Percentiles rank a stretch among this genome's conserved stretches.
Evolutionary conservation across 2,113 vertebrate species (phyloP).

Genomic region (Ranitomeya imitator): DNA sequence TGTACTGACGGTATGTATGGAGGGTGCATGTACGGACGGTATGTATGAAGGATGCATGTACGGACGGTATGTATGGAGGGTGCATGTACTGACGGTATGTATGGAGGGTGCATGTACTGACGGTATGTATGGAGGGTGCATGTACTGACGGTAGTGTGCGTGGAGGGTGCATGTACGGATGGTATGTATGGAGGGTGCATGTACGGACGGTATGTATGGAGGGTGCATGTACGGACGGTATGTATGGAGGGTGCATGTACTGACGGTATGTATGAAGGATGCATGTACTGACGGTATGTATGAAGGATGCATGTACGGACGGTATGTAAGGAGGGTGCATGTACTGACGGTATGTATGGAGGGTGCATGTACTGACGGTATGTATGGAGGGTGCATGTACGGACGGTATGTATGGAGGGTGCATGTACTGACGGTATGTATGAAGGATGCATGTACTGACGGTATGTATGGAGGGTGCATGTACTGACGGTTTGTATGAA

Average conservation of each 20-base stretch:
- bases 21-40: not conserved
- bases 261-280: not conserved
- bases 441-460: not conserved
- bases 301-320: not conserved
- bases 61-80: no score
- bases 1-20: not conserved
- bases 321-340: no score
- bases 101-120: not conserved
- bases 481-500: not conserved
- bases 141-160: no score
- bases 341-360: no score
- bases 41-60: no score
- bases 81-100: not conserved
- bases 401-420: not conserved
- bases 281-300: not conserved
- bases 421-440: not conserved
- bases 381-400: not conserved
- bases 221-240: not conserved
- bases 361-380: not conserved
- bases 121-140: not conserved
- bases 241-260: no score
- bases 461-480: not conserved
- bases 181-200: not conserved
- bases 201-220: not conserved
- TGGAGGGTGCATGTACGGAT: no score